Conservation (phyloP, 2,888 invertebrate species). For the Aporophyla lueneburgensis region DNA sequence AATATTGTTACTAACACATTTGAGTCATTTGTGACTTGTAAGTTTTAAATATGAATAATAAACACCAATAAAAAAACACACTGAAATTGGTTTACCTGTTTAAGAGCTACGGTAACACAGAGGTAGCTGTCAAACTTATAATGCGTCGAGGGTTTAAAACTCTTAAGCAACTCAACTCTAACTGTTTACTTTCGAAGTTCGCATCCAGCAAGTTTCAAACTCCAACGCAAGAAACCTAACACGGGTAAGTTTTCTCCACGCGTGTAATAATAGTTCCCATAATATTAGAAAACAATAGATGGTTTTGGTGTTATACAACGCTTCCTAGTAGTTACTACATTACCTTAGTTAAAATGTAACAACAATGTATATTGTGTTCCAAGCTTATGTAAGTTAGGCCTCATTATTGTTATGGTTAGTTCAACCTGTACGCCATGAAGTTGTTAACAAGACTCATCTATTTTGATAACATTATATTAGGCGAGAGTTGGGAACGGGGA, state of each 20-base stretch:
- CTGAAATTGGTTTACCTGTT: no score
- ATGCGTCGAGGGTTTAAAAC: no score
- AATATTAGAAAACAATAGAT: constrained; percentile 54
- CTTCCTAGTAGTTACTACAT: constrained; percentile 40
- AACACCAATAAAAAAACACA: no score
- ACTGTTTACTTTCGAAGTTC: neutral
- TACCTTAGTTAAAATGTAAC: constrained; percentile 12
- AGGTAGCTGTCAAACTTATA: no score
- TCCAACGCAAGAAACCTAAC: neutral
- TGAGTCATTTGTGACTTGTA: no score
- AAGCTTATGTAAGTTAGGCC: constrained; percentile 23
- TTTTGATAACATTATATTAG: constrained; percentile 1
- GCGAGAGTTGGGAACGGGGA: neutral
- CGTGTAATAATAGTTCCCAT: constrained; percentile 45
- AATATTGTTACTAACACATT: no score
- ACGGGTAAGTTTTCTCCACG: constrained; percentile 3
- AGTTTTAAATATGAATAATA: no score
- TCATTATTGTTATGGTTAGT: constrained; percentile 3
- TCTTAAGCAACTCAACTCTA: neutral
- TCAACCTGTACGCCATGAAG: neutral
- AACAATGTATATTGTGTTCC: constrained; percentile 11
- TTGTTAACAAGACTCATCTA: neutral
- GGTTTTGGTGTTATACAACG: constrained; percentile 51
- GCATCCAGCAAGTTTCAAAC: constrained; percentile 11
- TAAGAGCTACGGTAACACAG: no score